phyloP scores from a whole-genome alignment of 2,113 vertebrate species.

The Burhinus bistriatus region DNA sequence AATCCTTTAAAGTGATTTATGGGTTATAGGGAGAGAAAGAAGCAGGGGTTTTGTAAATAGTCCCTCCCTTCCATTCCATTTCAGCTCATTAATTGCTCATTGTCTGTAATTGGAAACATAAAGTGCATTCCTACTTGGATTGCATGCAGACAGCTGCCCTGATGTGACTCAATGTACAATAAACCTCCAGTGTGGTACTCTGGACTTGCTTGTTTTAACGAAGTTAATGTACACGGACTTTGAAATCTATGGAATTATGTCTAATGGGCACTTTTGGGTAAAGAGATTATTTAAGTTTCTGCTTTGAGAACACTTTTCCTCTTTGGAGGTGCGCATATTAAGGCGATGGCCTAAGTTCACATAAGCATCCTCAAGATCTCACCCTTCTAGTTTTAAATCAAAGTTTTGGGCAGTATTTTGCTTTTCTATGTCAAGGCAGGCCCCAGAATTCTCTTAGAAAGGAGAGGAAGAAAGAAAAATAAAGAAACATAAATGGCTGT shows the following conservation, averaged over 20 bases:
- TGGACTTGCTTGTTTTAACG: neutral
- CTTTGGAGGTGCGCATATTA: neutral
- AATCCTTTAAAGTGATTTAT: conserved; percentile 18
- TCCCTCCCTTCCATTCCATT: conserved; percentile 18
- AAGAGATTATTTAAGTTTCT: neutral
- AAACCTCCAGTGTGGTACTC: neutral
- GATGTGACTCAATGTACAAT: neutral
- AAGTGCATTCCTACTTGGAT: conserved; percentile 27
- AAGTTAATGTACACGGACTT: neutral
- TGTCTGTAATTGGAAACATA: conserved; percentile 56
- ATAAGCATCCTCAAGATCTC: neutral
- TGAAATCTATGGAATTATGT: neutral
- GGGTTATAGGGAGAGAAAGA: neutral
- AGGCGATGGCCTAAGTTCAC: neutral
- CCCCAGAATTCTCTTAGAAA: neutral
- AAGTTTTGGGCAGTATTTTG: neutral
- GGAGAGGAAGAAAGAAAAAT: neutral
- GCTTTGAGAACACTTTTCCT: neutral
- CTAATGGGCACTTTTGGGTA: neutral
- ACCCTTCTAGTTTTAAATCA: neutral
- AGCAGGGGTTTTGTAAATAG: conserved; percentile 25
- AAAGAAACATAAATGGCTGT: neutral
- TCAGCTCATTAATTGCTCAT: conserved; percentile 40
- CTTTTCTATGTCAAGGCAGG: neutral
- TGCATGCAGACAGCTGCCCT: conserved; percentile 22